These are phyloP conservation scores for Leucopsar rothschildi DNA, from an alignment of 2,113 vertebrate genomes.

Conservation along the genomic window DNA sequence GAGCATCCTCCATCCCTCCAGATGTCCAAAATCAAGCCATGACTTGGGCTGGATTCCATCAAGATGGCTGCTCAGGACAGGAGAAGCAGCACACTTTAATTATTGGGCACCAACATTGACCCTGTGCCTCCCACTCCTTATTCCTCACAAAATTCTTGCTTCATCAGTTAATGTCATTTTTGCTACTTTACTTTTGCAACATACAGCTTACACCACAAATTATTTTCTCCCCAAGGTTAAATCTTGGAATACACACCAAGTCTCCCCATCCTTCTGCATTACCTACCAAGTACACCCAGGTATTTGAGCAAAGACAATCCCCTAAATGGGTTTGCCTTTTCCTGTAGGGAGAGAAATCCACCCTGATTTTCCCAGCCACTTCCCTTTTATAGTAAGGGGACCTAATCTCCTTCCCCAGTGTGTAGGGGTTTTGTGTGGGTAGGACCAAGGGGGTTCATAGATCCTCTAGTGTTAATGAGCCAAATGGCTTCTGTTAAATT, in stretches of 20 bases:
- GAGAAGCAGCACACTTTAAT: not conserved
- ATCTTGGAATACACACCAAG: rapidly evolving
- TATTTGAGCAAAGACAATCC: not conserved
- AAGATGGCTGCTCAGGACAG: not conserved
- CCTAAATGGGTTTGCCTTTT: not conserved
- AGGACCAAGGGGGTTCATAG: not conserved
- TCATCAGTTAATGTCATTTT: not conserved
- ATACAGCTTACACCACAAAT: not conserved
- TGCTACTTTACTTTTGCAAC: not conserved
- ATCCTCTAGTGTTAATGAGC: not conserved
- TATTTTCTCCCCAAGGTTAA: not conserved
- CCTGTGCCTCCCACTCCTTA: not conserved
- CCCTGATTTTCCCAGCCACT: not conserved
- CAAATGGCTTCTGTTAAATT: not conserved
- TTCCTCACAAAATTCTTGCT: not conserved
- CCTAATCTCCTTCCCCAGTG: not conserved
- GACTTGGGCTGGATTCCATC: not conserved
- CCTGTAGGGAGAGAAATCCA: not conserved
- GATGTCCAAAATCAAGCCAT: not conserved
- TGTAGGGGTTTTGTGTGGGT: not conserved
- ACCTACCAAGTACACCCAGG: not conserved
- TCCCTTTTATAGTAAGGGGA: rapidly evolving
- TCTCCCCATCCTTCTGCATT: not conserved
- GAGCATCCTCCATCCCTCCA: not conserved
- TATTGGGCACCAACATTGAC: rapidly evolving